These are phyloP conservation scores for Tympanuchus pallidicinctus DNA, from an alignment of 2,113 vertebrate genomes.

Conservation along the genomic window DNA sequence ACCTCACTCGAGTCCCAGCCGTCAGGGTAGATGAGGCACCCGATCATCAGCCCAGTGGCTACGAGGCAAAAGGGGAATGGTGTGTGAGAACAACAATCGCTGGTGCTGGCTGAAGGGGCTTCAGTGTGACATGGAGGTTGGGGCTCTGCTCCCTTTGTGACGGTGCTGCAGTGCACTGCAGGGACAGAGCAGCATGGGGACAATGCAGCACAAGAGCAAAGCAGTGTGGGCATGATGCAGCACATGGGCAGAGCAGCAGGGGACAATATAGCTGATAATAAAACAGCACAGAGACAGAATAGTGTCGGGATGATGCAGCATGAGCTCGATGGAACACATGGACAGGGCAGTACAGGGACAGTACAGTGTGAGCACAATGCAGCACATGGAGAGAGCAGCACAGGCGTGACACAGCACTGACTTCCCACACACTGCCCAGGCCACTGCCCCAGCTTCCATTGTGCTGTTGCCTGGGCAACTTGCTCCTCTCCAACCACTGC, in stretches of 20 bases:
- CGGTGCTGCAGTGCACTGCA: too few species aligned
- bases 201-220: neutral
- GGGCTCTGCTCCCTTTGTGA: neutral
- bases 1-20: conserved; percentile 96
- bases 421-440: neutral
- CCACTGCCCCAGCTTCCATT: neutral
- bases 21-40: conserved; percentile 96
- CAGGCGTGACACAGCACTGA: neutral
- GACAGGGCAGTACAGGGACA: neutral
- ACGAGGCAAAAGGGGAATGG: neutral
- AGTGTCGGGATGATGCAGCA: neutral
- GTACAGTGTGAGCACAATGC: neutral
- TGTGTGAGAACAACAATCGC: too few species aligned
- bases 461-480: neutral
- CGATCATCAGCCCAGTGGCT: conserved; percentile 94
- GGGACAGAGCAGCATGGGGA: too few species aligned
- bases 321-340: neutral
- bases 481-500: neutral
- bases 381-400: neutral
- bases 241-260: too few species aligned
- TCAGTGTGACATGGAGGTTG: too few species aligned
- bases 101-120: too few species aligned
- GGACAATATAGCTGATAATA: too few species aligned
- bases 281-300: too few species aligned
- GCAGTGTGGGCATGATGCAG: too few species aligned